A percentile compares a stretch with the other conserved stretches of the same genome.
These are phyloP conservation scores for Paralichthys olivaceus DNA, from an alignment of 2,113 vertebrate genomes.

Conservation along the genomic window DNA sequence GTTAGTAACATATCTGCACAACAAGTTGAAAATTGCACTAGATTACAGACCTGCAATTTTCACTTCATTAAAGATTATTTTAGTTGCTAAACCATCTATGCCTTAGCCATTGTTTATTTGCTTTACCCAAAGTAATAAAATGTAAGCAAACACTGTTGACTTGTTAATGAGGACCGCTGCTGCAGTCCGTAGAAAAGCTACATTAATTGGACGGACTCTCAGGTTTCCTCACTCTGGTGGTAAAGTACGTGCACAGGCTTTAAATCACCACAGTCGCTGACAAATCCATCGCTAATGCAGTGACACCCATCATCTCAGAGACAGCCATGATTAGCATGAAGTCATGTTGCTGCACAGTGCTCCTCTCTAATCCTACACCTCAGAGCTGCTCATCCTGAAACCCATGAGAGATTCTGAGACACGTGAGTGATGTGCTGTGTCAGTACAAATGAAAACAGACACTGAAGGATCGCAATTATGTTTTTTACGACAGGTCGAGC, in stretches of 20 bases:
- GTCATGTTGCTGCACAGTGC: slow-evolving; percentile 3
- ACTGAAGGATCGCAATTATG: slow-evolving; percentile 7
- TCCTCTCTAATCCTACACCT: slow-evolving; percentile 7
- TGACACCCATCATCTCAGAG: slow-evolving; percentile 21
- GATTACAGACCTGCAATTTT: neutral
- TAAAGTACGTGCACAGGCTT: slow-evolving; percentile 15
- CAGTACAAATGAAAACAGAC: slow-evolving; percentile 25
- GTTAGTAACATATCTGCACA: too few species aligned
- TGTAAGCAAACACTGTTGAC: neutral
- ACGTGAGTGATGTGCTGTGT: slow-evolving; percentile 37
- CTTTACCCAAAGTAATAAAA: neutral
- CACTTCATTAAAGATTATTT: too few species aligned
- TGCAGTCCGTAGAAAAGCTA: neutral
- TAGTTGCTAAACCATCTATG: too few species aligned
- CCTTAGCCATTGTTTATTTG: neutral
- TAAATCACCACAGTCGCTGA: slow-evolving; percentile 26
- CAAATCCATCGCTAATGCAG: slow-evolving; percentile 17
- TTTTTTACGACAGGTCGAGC: neutral
- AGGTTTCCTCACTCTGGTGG: slow-evolving; percentile 10
- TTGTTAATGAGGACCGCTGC: neutral
- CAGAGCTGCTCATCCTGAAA: slow-evolving; percentile 21
- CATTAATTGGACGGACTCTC: neutral
- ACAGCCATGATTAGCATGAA: slow-evolving; percentile 29
- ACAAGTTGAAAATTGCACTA: too few species aligned
- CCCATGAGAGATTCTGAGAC: slow-evolving; percentile 5